Evolutionary conservation across 2,888 invertebrate genomes (phyloP), one percentile per base, ranked within the genome.

Genomic region (Mantis religiosa): DNA sequence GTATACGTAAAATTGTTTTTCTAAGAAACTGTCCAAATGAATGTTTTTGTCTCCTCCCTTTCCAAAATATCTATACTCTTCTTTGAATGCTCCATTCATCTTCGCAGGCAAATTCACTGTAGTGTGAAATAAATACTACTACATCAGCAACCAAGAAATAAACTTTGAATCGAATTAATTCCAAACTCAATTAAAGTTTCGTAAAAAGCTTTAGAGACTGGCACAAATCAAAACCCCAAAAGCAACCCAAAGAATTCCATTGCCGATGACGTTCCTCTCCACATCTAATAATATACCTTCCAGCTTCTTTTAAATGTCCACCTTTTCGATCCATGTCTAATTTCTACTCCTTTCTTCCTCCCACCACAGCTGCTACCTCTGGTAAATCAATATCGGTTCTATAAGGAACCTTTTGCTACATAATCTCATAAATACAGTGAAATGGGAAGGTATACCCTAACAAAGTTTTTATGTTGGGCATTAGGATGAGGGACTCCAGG

Each of bases 381-480:
- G 54, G 54, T 71, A 71, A 71, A 71, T 71, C 54, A 71, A 71
- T 71, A 71, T 71, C 54, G 54, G 54, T 71, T 71, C 54, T 71
- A 20, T 71, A 71, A 71, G 54, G 54, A 20, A 71, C 54, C 54
- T 71, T 54, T 71, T 71, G 54, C 54, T 71, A 71, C 54, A 87
- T 87, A 87, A 87, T 87, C 87, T 87, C 87, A 87, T 87, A 87
- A 87, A 87, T 87, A 87, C n/a, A 87, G 86, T 81, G 81, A 28
- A 87, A 34, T 82, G 30, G 81, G 41, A 82, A 25, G 71, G 30
- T 87, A 82, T 87, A 47, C 30, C 34, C 81, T 87, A 87, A 87
- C 87, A 82, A 34, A 87, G 54, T 30, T 87, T 87, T 87, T 87
- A 87, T 82, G 87, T 87, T 82, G 25, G 82, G 82, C 87, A 87